Evolutionary conservation across 2,888 invertebrate species (phyloP).

Genomic region (Drosophila demipolita): DNA sequence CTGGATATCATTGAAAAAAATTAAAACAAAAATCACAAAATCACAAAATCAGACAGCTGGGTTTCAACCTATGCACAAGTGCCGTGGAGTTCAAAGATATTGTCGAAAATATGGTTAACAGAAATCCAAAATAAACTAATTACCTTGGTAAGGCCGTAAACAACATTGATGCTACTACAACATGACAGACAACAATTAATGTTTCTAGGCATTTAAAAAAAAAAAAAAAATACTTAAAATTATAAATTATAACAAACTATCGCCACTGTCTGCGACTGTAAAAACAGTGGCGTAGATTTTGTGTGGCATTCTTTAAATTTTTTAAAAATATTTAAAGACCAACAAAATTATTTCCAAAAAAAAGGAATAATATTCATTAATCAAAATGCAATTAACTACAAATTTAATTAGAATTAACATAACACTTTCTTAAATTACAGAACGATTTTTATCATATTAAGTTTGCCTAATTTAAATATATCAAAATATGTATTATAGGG

Average conservation of each 20-base stretch:
- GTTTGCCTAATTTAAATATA: not conserved
- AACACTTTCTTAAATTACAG: not conserved
- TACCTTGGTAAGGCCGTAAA: constrained; percentile 64
- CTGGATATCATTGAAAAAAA: constrained; percentile 54
- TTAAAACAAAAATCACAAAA: constrained; percentile 34
- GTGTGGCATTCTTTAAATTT: not conserved
- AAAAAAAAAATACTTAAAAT: constrained; percentile 31
- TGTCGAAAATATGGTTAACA: constrained; percentile 38
- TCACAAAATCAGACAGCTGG: constrained; percentile 30
- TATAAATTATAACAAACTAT: constrained; percentile 54
- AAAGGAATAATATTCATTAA: not conserved
- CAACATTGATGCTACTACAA: constrained; percentile 69
- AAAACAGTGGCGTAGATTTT: constrained; percentile 42
- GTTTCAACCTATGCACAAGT: constrained; percentile 40
- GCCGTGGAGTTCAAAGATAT: constrained; percentile 72
- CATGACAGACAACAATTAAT: constrained; percentile 50
- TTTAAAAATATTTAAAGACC: not conserved
- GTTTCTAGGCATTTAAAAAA: constrained; percentile 27
- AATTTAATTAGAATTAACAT: not conserved
- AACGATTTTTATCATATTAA: not conserved
- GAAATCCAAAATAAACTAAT: constrained; percentile 56
- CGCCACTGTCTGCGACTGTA: too few relatives aligned
- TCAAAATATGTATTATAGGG: not conserved
- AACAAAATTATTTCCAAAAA: not conserved
- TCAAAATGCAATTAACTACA: not conserved